Evolutionary conservation across 1,140 invertebrate genomes (phyloP), one percentile per base, ranked within the genome.

Genomic region (Dreissena polymorpha): DNA sequence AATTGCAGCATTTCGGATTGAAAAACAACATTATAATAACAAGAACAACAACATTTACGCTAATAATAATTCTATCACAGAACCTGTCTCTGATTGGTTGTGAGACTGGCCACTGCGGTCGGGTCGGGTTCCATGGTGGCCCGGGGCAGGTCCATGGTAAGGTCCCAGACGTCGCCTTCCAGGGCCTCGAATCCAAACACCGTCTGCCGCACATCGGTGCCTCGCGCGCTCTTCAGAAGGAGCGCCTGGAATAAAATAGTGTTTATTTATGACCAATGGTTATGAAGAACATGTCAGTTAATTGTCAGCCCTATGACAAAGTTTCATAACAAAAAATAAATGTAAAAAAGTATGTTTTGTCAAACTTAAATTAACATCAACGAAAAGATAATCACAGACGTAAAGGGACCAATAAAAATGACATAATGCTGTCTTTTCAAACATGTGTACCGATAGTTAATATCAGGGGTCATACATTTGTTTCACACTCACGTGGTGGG

Each of bases 61-160:
- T 39, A 39, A 39, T 39, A 39, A 39, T 39, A 39, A 39, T 39
- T 5, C 21, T 6, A 60, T 6, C 12, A n/a, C 2, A 18, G 21
- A 39, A 81, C 78, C 69, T 81, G 78, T 81, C 69, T 71, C 63
- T 81, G 78, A 21, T 71, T 55, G 16, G 68, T 21, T 14, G 53
- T 72, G 10, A 81, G 78, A 57, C n/a, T 16, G 10, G 67, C 50
- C 29, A 91, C 84, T 14, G 77, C 86, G 16, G 74, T 73, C 21
- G 71, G 76, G 21, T 91, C 88, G 13, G 90, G 90, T 74, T 86
- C 88, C 84, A 91, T 86, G 0, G 86, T 71, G 7, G 90, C 89
- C 55, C 86, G 76, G 14, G 85, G 87, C 7, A 88, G 70, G 53
- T 87, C 86, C 79, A 87, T 86, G n/a, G 86, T 84, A 57, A 89